Conservation (phyloP, 1,140 invertebrate genomes). For the Trachymyrmex septentrionalis region DNA sequence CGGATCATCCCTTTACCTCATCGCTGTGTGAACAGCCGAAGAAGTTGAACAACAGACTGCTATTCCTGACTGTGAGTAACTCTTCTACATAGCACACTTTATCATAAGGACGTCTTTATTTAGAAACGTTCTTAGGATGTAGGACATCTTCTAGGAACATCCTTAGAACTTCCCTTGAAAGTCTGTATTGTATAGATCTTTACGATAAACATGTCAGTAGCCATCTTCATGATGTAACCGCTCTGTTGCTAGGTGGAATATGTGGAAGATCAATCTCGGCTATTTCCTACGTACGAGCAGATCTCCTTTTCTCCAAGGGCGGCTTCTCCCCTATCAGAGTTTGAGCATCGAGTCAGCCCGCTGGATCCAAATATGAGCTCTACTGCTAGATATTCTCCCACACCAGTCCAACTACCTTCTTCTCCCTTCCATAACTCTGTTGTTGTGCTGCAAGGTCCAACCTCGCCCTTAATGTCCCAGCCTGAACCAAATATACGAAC, state of each 20-base stretch:
- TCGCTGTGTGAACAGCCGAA: constrained; percentile 76
- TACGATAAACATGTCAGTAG: neutral
- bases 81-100: neutral
- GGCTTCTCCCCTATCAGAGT: constrained; percentile 86
- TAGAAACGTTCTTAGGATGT: too few relatives aligned
- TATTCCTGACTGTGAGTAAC: constrained; percentile 83
- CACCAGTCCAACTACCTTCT: constrained; percentile 85
- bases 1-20: constrained; percentile 72
- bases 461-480: constrained; percentile 82
- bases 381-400: constrained; percentile 87
- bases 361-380: constrained; percentile 89
- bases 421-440: constrained; percentile 87
- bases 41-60: constrained; percentile 81
- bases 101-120: too few relatives aligned
- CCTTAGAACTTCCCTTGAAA: too few relatives aligned
- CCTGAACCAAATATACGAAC: constrained; percentile 76
- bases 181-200: too few relatives aligned
- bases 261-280: constrained; percentile 85
- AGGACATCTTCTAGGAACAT: too few relatives aligned
- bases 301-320: constrained; percentile 84
- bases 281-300: constrained; percentile 84
- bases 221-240: neutral
- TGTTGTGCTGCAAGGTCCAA: constrained; percentile 85
- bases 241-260: constrained; percentile 86
- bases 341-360: constrained; percentile 87